These are phyloP conservation scores for Spodoptera picta DNA, from an alignment of 2,888 invertebrate species.

Conservation along the genomic window DNA sequence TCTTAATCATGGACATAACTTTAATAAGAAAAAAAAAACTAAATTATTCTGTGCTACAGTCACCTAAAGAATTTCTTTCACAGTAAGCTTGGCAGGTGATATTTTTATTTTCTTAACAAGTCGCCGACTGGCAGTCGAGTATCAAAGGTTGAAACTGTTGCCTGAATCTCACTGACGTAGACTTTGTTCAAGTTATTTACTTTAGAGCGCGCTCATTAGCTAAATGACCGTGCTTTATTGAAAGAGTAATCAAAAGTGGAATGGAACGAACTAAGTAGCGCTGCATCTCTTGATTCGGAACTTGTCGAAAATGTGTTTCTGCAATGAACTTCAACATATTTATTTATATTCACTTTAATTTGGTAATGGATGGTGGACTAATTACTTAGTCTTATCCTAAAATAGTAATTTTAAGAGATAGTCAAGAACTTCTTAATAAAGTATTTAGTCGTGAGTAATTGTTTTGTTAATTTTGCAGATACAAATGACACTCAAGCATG, in stretches of 20 bases:
- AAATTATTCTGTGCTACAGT: constrained; percentile 38
- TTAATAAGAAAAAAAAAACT: constrained; percentile 24
- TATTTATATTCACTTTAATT: background rate
- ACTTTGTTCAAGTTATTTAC: constrained; percentile 84
- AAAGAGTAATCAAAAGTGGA: constrained; percentile 77
- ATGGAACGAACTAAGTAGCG: constrained; percentile 50
- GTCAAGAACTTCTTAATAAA: no score
- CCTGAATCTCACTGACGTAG: constrained; percentile 77
- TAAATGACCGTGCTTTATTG: constrained; percentile 84
- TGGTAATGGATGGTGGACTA: background rate
- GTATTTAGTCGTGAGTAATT: no score
- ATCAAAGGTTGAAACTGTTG: constrained; percentile 76
- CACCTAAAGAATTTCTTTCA: constrained; percentile 45
- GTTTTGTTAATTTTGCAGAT: no score
- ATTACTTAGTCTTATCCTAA: no score
- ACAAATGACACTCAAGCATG: no score
- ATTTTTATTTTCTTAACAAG: constrained; percentile 69
- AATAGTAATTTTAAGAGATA: no score
- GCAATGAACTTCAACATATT: constrained; percentile 12
- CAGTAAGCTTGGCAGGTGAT: constrained; percentile 56
- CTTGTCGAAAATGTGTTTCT: constrained; percentile 31
- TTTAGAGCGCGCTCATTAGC: constrained; percentile 84
- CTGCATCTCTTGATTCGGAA: constrained; percentile 46
- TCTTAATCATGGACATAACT: constrained; percentile 30
- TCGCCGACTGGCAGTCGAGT: constrained; percentile 63